These are phyloP conservation scores for Potamilus streckersoni DNA, from an alignment of 1,140 invertebrate genomes.

Conservation along the genomic window DNA sequence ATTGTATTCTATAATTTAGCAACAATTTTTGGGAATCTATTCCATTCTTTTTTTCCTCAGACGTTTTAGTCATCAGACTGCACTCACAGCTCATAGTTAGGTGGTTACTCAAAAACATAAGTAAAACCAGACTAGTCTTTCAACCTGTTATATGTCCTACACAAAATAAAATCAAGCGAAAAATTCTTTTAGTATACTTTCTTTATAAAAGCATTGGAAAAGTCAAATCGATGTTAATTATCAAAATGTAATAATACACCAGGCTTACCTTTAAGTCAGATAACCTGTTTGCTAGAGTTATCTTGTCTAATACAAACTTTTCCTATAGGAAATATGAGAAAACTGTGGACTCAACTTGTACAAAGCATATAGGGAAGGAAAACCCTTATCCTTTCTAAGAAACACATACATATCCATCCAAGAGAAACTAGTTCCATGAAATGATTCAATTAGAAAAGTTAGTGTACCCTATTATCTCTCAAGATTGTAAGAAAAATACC, in stretches of 20 bases:
- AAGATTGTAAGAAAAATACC: neutral
- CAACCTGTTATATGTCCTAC: neutral
- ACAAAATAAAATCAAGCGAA: neutral
- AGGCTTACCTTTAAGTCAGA: constrained; percentile 34
- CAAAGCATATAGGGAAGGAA: neutral
- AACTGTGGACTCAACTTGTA: neutral
- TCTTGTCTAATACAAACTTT: constrained; percentile 44
- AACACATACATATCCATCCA: too few species aligned
- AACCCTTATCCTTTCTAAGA: neutral
- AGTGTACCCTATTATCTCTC: neutral
- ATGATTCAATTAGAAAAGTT: neutral
- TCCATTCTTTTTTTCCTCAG: neutral
- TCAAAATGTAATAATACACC: neutral
- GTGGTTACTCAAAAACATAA: too few species aligned
- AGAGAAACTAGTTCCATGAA: neutral
- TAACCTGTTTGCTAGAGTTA: constrained; percentile 33
- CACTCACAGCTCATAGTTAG: neutral
- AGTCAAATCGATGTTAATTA: neutral
- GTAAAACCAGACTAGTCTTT: too few species aligned
- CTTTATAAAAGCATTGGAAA: neutral
- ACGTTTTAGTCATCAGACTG: constrained; percentile 1
- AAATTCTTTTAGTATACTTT: neutral
- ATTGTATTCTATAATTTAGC: too few species aligned
- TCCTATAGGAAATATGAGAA: constrained; percentile 26
- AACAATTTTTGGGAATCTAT: too few species aligned